A percentile compares a stretch with the other conserved stretches of the same genome.
These are phyloP conservation scores for Butorides virescens DNA, from an alignment of 2,113 vertebrate species.

Conservation along the genomic window DNA sequence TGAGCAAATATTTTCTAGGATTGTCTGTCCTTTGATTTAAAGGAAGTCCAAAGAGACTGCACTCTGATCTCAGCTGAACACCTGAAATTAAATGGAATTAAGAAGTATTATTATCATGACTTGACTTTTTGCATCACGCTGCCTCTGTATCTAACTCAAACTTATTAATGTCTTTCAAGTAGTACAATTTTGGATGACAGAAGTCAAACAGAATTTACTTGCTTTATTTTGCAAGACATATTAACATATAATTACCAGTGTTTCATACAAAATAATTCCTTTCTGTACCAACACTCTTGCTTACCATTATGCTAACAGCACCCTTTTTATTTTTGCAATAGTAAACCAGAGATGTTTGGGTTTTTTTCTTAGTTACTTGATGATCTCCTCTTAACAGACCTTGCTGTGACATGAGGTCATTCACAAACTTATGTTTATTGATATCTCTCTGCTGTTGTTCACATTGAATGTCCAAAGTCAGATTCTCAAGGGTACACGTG, in stretches of 20 bases:
- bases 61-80: background rate
- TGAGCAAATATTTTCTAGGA: background rate
- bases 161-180: background rate
- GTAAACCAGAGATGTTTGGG: background rate
- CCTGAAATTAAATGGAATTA: background rate
- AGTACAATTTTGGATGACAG: background rate
- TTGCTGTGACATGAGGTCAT: background rate
- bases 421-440: conserved; percentile 4
- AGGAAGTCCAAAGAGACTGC: background rate
- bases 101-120: background rate
- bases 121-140: background rate
- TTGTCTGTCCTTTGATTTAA: background rate
- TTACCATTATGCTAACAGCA: background rate
- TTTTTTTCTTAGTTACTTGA: background rate
- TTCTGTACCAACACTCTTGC: background rate
- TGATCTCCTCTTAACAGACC: background rate
- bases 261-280: background rate
- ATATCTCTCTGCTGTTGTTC: conserved; percentile 10
- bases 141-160: background rate
- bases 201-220: background rate
- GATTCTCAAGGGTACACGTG: background rate
- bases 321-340: background rate
- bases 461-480: background rate
- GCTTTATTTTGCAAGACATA: background rate
- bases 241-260: background rate